These are phyloP conservation scores for Papilio polyxenes DNA, from an alignment of 1,140 invertebrate species.

Conservation along the genomic window DNA sequence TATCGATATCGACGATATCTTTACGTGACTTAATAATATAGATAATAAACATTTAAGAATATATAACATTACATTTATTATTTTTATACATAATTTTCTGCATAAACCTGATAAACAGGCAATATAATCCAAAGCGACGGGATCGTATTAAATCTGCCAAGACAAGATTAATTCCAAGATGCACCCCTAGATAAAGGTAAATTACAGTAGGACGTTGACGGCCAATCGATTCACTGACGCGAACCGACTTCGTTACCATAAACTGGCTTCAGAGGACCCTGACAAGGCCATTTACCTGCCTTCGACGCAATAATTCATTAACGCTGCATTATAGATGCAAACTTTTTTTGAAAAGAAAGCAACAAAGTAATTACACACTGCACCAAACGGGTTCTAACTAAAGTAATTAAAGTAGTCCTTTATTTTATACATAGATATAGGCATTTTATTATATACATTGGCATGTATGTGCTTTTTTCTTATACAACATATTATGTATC, in stretches of 20 bases:
- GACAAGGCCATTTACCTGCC: conserved; percentile 36
- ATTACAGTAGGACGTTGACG: conserved; percentile 23
- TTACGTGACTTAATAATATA: no score
- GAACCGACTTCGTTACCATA: conserved; percentile 28
- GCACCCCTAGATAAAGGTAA: conserved; percentile 34
- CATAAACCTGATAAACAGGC: neutral
- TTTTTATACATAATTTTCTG: neutral
- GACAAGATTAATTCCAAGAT: neutral
- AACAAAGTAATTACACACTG: neutral
- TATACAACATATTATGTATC: neutral
- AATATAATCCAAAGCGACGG: neutral
- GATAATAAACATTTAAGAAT: no score
- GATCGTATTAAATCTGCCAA: conserved; percentile 18
- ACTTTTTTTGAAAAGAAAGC: conserved; percentile 15
- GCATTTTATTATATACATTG: no score
- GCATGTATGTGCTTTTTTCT: neutral
- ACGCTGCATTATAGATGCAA: conserved; percentile 17
- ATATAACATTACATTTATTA: neutral
- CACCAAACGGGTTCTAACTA: neutral
- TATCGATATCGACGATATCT: no score
- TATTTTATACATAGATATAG: neutral
- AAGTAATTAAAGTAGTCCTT: conserved; percentile 8
- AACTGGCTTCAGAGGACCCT: conserved; percentile 31
- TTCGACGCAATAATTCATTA: conserved; percentile 35
- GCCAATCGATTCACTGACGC: conserved; percentile 30